These are phyloP conservation scores for Neogale vison DNA, from an alignment of 2,113 vertebrate species.

Conservation along the genomic window DNA sequence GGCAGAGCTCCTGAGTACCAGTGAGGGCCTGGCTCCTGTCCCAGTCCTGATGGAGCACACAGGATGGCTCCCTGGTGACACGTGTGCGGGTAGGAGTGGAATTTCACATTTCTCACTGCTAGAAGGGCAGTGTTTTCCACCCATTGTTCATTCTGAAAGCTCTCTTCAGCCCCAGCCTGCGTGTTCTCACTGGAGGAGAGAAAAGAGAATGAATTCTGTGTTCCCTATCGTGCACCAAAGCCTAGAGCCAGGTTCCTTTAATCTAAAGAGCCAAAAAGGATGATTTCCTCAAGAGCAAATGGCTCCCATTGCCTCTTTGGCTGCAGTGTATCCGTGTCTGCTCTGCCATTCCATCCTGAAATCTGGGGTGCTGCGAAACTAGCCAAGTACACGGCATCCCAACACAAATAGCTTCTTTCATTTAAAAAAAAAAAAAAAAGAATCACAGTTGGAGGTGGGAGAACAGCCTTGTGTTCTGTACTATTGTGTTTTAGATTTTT, in stretches of 20 bases:
- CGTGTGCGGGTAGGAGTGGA: not conserved
- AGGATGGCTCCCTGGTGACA: slow-evolving; percentile 49
- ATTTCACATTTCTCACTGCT: slow-evolving; percentile 36
- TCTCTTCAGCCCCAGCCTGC: slow-evolving; percentile 16
- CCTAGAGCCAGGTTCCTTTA: slow-evolving; percentile 47
- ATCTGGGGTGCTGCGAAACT: not conserved
- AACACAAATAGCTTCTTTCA: not conserved
- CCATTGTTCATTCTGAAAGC: slow-evolving; percentile 49
- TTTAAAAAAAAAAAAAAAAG: not conserved
- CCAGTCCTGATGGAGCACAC: not conserved
- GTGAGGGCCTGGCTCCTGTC: slow-evolving; percentile 45
- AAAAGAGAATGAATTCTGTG: slow-evolving; percentile 53
- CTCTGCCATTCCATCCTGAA: not conserved
- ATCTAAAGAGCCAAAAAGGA: slow-evolving; percentile 46
- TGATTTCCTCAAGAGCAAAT: slow-evolving; percentile 29
- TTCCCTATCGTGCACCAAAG: slow-evolving; percentile 8
- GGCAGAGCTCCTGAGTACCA: slow-evolving; percentile 46
- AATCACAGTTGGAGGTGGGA: not conserved
- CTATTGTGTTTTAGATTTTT: slow-evolving; percentile 17
- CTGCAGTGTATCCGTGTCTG: not conserved
- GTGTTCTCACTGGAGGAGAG: slow-evolving; percentile 7
- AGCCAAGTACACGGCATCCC: not conserved
- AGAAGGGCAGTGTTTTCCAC: not conserved
- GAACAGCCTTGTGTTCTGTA: not conserved
- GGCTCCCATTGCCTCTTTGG: not conserved